Evolutionary conservation across 2,113 vertebrate genomes (phyloP).

Genomic region (Pitta sordida): DNA sequence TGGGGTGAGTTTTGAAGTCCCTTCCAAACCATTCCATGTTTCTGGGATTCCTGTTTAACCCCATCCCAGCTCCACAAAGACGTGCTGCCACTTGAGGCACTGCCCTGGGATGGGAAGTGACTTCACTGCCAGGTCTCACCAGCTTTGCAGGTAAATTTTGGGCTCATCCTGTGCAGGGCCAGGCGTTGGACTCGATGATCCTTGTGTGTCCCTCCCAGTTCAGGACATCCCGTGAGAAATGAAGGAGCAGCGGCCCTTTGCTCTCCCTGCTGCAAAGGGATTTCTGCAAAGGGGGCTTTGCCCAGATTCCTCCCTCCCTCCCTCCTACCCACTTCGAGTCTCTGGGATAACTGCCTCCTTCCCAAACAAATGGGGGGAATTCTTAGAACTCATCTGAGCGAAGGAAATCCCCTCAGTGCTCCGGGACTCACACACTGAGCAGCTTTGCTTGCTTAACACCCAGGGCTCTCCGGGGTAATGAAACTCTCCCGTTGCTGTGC

Average conservation of each 20-base stretch:
- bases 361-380: neutral
- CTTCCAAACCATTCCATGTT: neutral
- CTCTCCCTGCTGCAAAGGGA: accelerated
- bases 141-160: neutral
- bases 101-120: neutral
- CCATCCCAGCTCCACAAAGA: neutral
- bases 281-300: neutral
- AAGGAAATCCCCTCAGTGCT: slow-evolving; percentile 29
- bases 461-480: neutral
- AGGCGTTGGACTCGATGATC: neutral
- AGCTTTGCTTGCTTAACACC: neutral
- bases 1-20: accelerated
- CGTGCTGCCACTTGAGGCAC: accelerated
- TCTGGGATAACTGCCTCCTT: neutral
- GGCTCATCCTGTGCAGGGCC: neutral
- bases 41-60: no score
- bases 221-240: neutral
- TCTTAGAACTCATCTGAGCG: neutral
- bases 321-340: no score
- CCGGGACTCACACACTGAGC: accelerated
- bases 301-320: neutral
- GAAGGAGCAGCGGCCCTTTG: neutral
- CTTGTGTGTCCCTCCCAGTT: neutral
- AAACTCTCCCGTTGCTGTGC: neutral
- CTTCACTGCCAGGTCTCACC: neutral